These are phyloP conservation scores for Clamator glandarius DNA, from an alignment of 2,797 vertebrate genomes.

Conservation along the genomic window DNA sequence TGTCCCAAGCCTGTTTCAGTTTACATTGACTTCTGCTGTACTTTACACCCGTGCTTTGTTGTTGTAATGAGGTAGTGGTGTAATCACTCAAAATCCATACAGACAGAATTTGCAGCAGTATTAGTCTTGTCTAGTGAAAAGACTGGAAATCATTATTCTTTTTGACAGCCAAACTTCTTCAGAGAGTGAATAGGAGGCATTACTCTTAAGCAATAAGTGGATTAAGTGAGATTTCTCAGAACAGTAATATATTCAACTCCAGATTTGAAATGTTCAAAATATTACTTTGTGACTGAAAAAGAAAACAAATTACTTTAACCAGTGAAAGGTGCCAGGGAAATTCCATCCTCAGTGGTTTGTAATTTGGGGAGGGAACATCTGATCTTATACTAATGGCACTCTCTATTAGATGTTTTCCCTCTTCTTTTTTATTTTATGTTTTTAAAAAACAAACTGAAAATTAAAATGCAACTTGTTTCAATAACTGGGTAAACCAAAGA, in stretches of 20 bases:
- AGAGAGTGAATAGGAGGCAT: not conserved
- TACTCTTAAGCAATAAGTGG: not conserved
- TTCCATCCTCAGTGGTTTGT: not conserved
- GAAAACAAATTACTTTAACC: not conserved
- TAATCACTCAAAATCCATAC: not conserved
- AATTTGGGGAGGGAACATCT: not conserved
- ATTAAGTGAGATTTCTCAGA: constrained; percentile 5
- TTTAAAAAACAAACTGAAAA: not conserved
- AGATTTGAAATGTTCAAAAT: not conserved
- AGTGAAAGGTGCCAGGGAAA: not conserved
- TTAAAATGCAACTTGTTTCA: not conserved
- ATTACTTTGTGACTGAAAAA: not conserved
- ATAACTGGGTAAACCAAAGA: not conserved
- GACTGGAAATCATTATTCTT: not conserved
- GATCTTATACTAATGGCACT: not conserved
- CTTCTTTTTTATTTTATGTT: too few species aligned
- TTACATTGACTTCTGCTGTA: not conserved
- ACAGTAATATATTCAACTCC: not conserved
- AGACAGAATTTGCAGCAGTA: not conserved
- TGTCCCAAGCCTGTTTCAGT: not conserved
- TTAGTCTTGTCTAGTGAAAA: not conserved
- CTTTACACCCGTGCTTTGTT: not conserved
- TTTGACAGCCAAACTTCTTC: not conserved
- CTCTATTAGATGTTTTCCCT: not conserved
- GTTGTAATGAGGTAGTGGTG: not conserved